A percentile compares a stretch with the other conserved stretches of the same genome.
Conservation (phyloP, 2,797 vertebrate genomes). For the Gobionotothen gibberifrons region DNA sequence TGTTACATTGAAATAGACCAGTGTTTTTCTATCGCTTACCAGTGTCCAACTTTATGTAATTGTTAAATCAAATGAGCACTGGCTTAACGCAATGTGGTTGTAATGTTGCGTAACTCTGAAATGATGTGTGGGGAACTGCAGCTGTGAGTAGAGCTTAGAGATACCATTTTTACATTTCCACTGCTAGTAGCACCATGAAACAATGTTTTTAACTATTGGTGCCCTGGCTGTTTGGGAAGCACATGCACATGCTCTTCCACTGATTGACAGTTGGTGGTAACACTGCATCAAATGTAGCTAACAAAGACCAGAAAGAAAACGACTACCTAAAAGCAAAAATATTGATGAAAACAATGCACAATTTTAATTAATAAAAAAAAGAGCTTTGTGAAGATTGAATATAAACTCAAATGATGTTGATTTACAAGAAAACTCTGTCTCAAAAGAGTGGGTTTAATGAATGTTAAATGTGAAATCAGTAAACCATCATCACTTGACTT, state of each 20-base stretch:
- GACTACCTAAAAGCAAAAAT: not conserved
- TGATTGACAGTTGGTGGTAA: not conserved
- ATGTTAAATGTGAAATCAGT: not conserved
- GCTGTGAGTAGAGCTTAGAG: not conserved
- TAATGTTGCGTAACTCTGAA: not conserved
- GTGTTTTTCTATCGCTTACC: not conserved
- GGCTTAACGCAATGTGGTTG: not conserved
- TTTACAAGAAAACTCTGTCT: not conserved
- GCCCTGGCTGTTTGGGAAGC: not conserved
- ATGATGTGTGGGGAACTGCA: not conserved
- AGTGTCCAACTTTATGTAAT: not conserved
- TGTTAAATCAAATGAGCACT: not conserved
- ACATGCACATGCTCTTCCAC: not conserved
- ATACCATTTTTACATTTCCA: not conserved
- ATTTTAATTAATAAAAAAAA: not conserved
- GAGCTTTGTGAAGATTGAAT: not conserved
- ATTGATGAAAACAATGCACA: not conserved
- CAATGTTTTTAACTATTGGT: not conserved
- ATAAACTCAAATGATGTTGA: not conserved
- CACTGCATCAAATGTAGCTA: not conserved
- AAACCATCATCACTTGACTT: not conserved
- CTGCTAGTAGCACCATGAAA: not conserved
- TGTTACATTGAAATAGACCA: not conserved
- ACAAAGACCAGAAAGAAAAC: not conserved
- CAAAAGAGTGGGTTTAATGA: not conserved